Evolutionary conservation across 2,888 invertebrate species (phyloP).

Genomic region (Lutraria lutraria): DNA sequence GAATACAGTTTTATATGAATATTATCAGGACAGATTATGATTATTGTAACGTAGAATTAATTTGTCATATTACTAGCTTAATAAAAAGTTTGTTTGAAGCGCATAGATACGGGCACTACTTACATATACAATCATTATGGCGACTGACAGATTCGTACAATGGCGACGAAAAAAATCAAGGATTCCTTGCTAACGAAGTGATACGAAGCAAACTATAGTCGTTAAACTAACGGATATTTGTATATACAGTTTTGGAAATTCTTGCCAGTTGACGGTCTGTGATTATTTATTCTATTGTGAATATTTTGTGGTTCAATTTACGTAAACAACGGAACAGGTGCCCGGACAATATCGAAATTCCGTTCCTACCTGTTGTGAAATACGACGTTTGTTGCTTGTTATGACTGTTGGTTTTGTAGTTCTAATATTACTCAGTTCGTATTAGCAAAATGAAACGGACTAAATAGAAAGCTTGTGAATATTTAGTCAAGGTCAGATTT

Average conservation of each 20-base stretch:
- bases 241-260: not conserved
- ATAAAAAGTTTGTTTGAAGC: slow-evolving; percentile 39
- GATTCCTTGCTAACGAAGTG: slow-evolving; percentile 25
- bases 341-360: slow-evolving; percentile 49
- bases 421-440: not conserved
- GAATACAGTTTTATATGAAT: not conserved
- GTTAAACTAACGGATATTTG: not conserved
- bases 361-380: slow-evolving; percentile 35
- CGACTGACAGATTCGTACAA: slow-evolving; percentile 71
- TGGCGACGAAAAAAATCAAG: slow-evolving; percentile 61
- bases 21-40: not conserved
- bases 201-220: not conserved
- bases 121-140: slow-evolving; percentile 72
- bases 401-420: not conserved
- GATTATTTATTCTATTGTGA: slow-evolving; percentile 1
- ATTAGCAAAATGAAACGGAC: slow-evolving; percentile 46
- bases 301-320: slow-evolving; percentile 27
- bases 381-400: not conserved
- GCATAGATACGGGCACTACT: slow-evolving; percentile 54
- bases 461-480: slow-evolving; percentile 25
- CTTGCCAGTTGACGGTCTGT: slow-evolving; percentile 32
- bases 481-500: slow-evolving; percentile 58
- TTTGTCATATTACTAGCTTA: not conserved
- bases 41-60: not conserved
- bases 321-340: slow-evolving; percentile 64